These are phyloP conservation scores for Aphelocoma californica DNA, from an alignment of 2,797 vertebrate genomes.

Conservation along the genomic window DNA sequence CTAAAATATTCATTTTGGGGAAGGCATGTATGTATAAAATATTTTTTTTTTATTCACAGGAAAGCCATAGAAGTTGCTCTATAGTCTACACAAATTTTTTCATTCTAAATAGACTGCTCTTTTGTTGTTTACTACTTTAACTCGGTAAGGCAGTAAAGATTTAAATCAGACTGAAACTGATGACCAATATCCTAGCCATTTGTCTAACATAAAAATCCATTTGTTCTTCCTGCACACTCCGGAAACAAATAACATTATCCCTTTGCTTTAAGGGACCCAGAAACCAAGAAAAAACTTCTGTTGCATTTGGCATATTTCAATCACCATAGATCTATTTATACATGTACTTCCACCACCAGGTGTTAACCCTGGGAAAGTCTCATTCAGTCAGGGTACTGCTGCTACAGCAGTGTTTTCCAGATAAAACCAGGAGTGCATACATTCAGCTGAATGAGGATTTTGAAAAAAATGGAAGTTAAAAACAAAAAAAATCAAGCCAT, in stretches of 20 bases:
- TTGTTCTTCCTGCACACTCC: background rate
- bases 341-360: background rate
- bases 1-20: background rate
- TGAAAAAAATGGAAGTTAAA: background rate
- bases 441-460: background rate
- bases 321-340: background rate
- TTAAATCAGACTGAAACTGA: background rate
- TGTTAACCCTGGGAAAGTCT: background rate
- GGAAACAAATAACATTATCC: background rate
- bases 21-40: background rate
- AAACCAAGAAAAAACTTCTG: background rate
- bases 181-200: background rate
- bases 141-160: background rate
- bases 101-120: background rate
- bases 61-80: background rate
- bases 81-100: background rate
- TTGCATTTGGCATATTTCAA: background rate
- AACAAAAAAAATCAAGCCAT: background rate
- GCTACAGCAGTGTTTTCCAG: background rate
- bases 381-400: background rate
- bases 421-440: background rate
- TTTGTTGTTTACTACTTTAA: background rate
- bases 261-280: background rate
- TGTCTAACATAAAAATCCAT: background rate
- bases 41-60: background rate